Evolutionary conservation across 2,888 invertebrate species (phyloP), one percentile per base, ranked within the genome.

Genomic region (Eupithecia subfuscata): DNA sequence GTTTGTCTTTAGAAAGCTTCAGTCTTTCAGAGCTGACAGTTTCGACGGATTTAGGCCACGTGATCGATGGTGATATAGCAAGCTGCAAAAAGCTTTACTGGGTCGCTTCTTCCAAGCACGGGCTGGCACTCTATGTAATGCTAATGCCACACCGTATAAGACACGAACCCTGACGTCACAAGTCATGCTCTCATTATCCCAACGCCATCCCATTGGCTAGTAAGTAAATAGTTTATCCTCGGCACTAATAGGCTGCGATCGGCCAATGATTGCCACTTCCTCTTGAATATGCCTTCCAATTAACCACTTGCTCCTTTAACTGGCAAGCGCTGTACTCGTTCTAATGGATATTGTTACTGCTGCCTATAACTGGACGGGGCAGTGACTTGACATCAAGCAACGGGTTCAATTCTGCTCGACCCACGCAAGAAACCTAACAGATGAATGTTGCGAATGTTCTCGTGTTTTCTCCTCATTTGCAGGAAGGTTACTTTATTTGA

Each of bases 231-330:
- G 81, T 81, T 81, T 64, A 80, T 77, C 78, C 77, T 80, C 78
- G 75, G 68, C 70, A 68, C 74, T 82, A 82, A 82, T 82, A 76
- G 81, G 75, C 75, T 77, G 74, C 81, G 78, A 81, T 83, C 80
- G 78, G 37, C 48, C 72, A 65, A 79, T 83, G 78, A 84, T 82
- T 80, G 81, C 78, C 78, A 82, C 80, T 83, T 83, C 84, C 83
- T 81, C 75, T 81, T 71, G 65, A 78, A 79, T 78, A 70, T 76
- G 74, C 73, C 77, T 74, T 70, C 69, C 77, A 79, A 82, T 81
- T 83, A 74, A 73, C 74, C 71, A 75, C 67, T 67, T 79, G 70
- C 72, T 76, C 48, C 69, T 75, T 68, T 45, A 70, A 74, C 76
- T 75, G 77, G 56, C 48, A 75, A 65, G 71, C 70, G 14, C 73